Evolutionary conservation across 2,888 invertebrate genomes (phyloP).

Genomic region (Aricia artaxerxes): DNA sequence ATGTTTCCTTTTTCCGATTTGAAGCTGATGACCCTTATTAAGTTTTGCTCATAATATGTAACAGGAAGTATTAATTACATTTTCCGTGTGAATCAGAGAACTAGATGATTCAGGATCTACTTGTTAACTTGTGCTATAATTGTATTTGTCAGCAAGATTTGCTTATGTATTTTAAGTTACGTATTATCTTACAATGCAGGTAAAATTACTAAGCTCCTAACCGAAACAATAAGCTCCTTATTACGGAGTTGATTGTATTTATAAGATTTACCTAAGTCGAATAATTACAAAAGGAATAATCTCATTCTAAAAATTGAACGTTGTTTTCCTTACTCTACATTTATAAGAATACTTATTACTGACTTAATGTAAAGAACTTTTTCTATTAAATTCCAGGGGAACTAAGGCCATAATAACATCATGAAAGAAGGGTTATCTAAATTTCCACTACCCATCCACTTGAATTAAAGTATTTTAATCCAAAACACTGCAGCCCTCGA

Average conservation of each 20-base stretch:
- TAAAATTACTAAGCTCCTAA: background rate
- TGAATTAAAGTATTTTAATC: background rate
- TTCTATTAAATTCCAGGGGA: background rate
- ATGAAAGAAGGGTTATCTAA: too few species aligned
- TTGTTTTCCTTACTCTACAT: background rate
- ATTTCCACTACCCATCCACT: background rate
- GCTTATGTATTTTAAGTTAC: too few species aligned
- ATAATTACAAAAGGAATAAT: background rate
- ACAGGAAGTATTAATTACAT: background rate
- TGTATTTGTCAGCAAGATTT: background rate
- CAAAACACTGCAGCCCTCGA: background rate
- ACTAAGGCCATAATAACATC: background rate
- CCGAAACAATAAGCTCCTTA: background rate
- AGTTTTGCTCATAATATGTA: background rate
- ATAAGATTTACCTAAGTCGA: background rate
- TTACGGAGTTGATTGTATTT: background rate
- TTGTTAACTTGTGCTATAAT: background rate
- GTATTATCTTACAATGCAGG: background rate
- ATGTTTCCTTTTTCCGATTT: conserved; percentile 4
- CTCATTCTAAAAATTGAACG: background rate
- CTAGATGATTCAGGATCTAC: background rate
- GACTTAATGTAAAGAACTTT: background rate
- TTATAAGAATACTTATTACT: background rate
- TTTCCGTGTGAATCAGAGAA: background rate
- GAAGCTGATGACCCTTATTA: background rate